A percentile compares a stretch with the other conserved stretches of the same genome.
phyloP scores from a whole-genome alignment of 1,140 invertebrate genomes.

The Zaprionus nigranus region DNA sequence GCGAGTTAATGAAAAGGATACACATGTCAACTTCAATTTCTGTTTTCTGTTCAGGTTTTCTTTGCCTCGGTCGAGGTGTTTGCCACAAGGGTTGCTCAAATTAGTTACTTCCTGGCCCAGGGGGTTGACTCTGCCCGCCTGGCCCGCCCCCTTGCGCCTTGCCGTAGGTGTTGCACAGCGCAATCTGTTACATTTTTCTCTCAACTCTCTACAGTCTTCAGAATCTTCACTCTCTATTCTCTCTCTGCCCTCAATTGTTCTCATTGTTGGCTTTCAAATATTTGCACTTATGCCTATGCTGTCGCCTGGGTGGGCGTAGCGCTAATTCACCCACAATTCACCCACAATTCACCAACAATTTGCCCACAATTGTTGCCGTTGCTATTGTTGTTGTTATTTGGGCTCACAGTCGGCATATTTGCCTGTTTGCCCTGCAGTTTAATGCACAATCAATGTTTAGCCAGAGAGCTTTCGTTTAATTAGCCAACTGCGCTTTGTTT shows the following conservation, averaged over 20 bases:
- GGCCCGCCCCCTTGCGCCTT: slow-evolving; percentile 8
- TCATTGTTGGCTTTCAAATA: slow-evolving; percentile 72
- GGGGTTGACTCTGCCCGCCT: slow-evolving; percentile 55
- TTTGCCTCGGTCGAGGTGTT: slow-evolving; percentile 58
- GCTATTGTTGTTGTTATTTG: background rate
- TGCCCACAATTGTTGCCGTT: slow-evolving; percentile 52
- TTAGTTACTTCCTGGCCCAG: slow-evolving; percentile 72
- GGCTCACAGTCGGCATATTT: slow-evolving; percentile 52
- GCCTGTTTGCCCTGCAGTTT: slow-evolving; percentile 71
- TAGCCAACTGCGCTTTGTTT: slow-evolving; percentile 68
- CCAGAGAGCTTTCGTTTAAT: slow-evolving; percentile 71
- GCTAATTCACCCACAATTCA: slow-evolving; percentile 69
- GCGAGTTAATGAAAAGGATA: slow-evolving; percentile 84
- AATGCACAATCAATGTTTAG: slow-evolving; percentile 75
- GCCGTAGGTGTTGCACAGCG: slow-evolving; percentile 67
- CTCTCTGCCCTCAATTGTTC: slow-evolving; percentile 51
- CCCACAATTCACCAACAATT: slow-evolving; percentile 67
- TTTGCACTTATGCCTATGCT: slow-evolving; percentile 67
- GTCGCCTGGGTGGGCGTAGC: slow-evolving; percentile 7
- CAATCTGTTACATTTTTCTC: slow-evolving; percentile 81
- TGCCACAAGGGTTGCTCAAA: slow-evolving; percentile 79
- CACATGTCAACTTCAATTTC: slow-evolving; percentile 84
- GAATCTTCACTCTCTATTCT: background rate
- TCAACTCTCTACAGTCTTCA: slow-evolving; percentile 8
- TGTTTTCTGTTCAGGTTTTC: slow-evolving; percentile 51